These are phyloP conservation scores for Dromius quadrimaculatus DNA, from an alignment of 2,888 invertebrate species.

Conservation along the genomic window DNA sequence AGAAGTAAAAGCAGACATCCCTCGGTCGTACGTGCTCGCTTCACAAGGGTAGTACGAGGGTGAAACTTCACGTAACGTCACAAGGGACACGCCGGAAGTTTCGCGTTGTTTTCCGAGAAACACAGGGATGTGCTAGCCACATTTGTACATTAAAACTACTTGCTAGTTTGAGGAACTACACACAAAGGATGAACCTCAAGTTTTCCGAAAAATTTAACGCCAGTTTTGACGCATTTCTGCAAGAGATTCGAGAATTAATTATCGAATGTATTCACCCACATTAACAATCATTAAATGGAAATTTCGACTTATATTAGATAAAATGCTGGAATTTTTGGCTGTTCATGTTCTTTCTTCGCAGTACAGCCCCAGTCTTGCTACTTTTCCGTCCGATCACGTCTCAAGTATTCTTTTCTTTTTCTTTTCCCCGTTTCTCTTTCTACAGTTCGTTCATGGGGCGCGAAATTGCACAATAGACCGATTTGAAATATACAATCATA, in stretches of 20 bases:
- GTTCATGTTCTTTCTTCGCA: too few relatives aligned
- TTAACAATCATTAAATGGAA: too few relatives aligned
- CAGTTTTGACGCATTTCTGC: too few relatives aligned
- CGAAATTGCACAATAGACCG: constrained; percentile 56
- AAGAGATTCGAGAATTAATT: too few relatives aligned
- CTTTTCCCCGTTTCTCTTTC: constrained; percentile 30
- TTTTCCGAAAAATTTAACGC: not conserved
- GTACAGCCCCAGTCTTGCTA: constrained; percentile 42
- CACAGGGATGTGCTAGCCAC: constrained; percentile 15
- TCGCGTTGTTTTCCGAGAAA: constrained; percentile 38
- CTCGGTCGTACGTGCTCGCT: constrained; percentile 22
- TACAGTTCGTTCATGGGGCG: constrained; percentile 49
- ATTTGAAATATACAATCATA: constrained; percentile 40
- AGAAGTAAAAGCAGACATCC: not conserved
- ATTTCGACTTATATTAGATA: too few relatives aligned
- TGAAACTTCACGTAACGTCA: not conserved
- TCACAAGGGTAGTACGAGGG: not conserved
- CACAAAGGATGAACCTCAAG: not conserved
- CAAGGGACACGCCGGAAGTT: constrained; percentile 28
- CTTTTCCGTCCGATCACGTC: constrained; percentile 57
- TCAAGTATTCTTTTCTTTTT: constrained; percentile 54
- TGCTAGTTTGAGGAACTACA: not conserved
- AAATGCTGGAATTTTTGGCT: too few relatives aligned
- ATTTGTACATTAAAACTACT: constrained; percentile 11
- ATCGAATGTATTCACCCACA: too few relatives aligned